These are phyloP conservation scores for Hypotaenidia okinawae DNA, from an alignment of 2,797 vertebrate species.

Conservation along the genomic window DNA sequence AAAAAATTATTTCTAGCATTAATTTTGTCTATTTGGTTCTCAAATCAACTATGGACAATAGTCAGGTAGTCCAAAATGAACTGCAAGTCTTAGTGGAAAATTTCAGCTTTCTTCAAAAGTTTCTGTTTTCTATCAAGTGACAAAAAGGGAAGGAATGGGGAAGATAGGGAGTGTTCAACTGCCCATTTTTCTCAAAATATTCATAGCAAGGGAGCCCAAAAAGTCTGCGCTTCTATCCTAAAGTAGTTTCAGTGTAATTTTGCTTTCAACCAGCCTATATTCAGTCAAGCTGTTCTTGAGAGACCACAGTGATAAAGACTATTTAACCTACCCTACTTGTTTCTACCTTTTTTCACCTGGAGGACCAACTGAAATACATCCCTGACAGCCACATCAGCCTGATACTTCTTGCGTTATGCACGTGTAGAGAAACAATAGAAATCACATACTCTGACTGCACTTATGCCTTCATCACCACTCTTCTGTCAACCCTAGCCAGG, in stretches of 20 bases:
- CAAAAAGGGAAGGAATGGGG: not conserved
- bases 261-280: not conserved
- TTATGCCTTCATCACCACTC: not conserved
- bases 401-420: not conserved
- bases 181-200: not conserved
- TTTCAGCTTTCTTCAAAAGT: not conserved
- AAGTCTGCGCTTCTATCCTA: not conserved
- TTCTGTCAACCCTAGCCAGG: not conserved
- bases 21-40: not conserved
- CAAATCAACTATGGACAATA: not conserved
- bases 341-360: not conserved
- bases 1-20: not conserved
- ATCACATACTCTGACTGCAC: accelerated
- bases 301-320: not conserved
- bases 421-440: not conserved
- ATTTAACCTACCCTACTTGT: not conserved
- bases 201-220: not conserved
- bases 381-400: not conserved
- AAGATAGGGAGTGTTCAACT: not conserved
- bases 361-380: not conserved
- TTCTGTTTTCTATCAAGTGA: not conserved
- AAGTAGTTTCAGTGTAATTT: not conserved
- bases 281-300: not conserved
- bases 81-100: not conserved
- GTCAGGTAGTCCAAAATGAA: not conserved